Conservation (phyloP, 1,140 invertebrate species). For the Latrodectus geometricus region DNA sequence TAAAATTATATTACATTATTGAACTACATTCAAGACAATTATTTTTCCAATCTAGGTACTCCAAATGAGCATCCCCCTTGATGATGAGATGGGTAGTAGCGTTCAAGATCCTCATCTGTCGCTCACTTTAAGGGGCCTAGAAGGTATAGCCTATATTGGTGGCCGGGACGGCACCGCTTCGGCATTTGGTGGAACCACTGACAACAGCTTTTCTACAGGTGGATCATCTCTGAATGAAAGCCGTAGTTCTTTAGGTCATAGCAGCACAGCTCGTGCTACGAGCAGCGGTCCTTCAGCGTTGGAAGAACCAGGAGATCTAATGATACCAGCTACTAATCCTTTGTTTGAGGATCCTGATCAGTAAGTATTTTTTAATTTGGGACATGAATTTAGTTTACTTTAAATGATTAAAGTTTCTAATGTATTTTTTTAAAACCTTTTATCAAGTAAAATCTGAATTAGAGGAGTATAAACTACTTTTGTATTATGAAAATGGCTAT, state of each 20-base stretch:
- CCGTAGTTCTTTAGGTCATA: conserved; percentile 46
- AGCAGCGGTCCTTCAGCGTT: conserved; percentile 11
- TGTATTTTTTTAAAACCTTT: no score
- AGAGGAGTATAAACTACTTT: no score
- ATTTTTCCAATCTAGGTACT: conserved; percentile 73
- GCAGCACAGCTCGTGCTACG: conserved; percentile 19
- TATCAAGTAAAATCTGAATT: no score
- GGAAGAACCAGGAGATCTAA: conserved; percentile 26
- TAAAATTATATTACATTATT: no score
- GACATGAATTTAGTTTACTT: no score
- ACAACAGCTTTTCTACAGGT: conserved; percentile 43
- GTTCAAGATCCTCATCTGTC: conserved; percentile 48
- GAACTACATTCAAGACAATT: no score
- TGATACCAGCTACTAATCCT: conserved; percentile 49
- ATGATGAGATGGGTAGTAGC: conserved; percentile 59
- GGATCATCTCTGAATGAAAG: conserved; percentile 41
- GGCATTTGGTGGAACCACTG: conserved; percentile 33
- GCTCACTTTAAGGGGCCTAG: conserved; percentile 37
- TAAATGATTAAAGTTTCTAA: no score
- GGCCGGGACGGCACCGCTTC: conserved; percentile 31
- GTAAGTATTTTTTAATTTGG: conserved; percentile 28
- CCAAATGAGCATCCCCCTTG: conserved; percentile 81
- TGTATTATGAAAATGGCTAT: no score
- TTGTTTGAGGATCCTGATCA: conserved; percentile 52
- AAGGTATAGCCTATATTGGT: conserved; percentile 52